Percentiles rank a stretch among this genome's conserved stretches.
phyloP scores from a whole-genome alignment of 2,888 invertebrate species.

The Perizoma flavofasciatum region DNA sequence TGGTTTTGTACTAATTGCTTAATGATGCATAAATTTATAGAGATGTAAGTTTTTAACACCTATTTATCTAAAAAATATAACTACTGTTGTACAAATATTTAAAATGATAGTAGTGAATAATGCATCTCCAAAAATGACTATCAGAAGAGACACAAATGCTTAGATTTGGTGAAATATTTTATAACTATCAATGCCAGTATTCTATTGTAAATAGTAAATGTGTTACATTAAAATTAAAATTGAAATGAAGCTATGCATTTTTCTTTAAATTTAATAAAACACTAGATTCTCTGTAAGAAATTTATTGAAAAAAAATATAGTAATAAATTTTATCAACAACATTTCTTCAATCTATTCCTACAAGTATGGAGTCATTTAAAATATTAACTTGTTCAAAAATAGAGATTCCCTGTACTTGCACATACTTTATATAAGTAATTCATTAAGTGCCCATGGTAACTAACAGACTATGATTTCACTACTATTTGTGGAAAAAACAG shows the following conservation, averaged over 20 bases:
- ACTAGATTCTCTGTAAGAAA: constrained; percentile 54
- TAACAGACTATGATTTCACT: constrained; percentile 24
- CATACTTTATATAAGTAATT: constrained; percentile 57
- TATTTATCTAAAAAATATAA: constrained; percentile 46
- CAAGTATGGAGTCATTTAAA: constrained; percentile 57
- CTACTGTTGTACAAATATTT: constrained; percentile 63
- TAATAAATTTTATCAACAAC: constrained; percentile 67
- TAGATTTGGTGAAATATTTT: constrained; percentile 51
- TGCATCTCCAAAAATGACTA: constrained; percentile 39
- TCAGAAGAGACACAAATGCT: constrained; percentile 31
- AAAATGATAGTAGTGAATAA: constrained; percentile 53
- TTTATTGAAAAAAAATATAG: constrained; percentile 77
- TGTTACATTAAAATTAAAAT: constrained; percentile 75
- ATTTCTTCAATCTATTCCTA: constrained; percentile 65
- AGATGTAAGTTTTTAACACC: constrained; percentile 42
- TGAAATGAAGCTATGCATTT: constrained; percentile 56
- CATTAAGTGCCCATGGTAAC: constrained; percentile 40
- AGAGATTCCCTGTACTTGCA: constrained; percentile 74
- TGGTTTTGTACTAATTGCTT: constrained; percentile 50
- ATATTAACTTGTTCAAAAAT: constrained; percentile 69
- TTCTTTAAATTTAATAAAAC: constrained; percentile 42
- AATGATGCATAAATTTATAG: constrained; percentile 36
- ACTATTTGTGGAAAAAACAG: constrained; percentile 41
- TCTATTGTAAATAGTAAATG: constrained; percentile 80
- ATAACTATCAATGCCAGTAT: constrained; percentile 79